These are phyloP conservation scores for Lepidurus packardi DNA, from an alignment of 1,140 invertebrate genomes.

Conservation along the genomic window DNA sequence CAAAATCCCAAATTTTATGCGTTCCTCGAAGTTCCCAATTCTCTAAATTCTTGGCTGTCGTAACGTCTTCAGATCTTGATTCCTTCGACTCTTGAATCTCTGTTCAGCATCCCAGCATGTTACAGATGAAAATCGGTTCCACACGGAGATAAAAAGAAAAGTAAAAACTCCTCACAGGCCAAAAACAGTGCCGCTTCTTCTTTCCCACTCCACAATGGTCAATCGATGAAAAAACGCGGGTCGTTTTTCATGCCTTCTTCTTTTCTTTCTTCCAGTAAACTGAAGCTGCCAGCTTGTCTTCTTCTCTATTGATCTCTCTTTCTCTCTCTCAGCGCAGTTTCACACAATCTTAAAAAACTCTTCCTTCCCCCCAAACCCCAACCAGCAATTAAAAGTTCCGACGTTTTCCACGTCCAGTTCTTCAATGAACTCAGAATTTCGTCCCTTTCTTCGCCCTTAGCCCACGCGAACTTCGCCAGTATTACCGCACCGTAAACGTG, in stretches of 20 bases:
- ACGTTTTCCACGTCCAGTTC: too few relatives aligned
- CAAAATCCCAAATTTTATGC: background rate
- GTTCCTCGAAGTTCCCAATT: too few relatives aligned
- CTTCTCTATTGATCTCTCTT: conserved; percentile 11
- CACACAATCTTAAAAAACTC: background rate
- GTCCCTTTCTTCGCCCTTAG: background rate
- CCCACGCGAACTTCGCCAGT: background rate
- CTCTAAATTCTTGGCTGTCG: too few relatives aligned
- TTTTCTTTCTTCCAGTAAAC: background rate
- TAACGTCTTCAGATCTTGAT: too few relatives aligned
- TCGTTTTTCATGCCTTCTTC: background rate
- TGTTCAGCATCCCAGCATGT: too few relatives aligned
- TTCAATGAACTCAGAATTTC: too few relatives aligned
- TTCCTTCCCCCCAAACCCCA: too few relatives aligned
- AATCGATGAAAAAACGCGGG: conserved; percentile 4
- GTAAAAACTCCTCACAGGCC: background rate
- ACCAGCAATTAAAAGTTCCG: too few relatives aligned
- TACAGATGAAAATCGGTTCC: too few relatives aligned
- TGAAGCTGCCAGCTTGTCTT: conserved; percentile 21
- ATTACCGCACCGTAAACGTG: background rate
- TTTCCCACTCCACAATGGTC: background rate
- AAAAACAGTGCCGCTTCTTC: background rate
- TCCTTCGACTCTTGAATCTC: too few relatives aligned
- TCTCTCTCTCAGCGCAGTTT: background rate
- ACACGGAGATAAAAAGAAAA: background rate